These are phyloP conservation scores for Drosophila insularis DNA, from an alignment of 1,140 invertebrate genomes.

Conservation along the genomic window DNA sequence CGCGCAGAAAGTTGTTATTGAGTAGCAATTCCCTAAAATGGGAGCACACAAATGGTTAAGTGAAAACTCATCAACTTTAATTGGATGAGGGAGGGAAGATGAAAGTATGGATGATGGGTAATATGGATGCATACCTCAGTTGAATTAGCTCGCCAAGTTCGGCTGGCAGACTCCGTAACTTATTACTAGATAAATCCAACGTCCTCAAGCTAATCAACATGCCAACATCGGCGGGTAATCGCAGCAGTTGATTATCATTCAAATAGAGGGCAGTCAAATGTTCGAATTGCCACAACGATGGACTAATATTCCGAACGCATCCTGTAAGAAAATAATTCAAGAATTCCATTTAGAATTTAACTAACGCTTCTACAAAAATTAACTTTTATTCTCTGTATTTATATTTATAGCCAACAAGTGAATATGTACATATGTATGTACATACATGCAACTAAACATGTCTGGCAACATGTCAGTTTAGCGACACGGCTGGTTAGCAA, in stretches of 20 bases:
- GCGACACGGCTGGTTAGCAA: not conserved
- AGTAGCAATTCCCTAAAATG: constrained; percentile 93
- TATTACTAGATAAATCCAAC: constrained; percentile 97
- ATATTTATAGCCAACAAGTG: no score
- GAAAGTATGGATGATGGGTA: not conserved
- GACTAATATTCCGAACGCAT: constrained; percentile 95
- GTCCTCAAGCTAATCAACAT: constrained; percentile 91
- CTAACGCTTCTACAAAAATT: no score
- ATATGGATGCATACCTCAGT: constrained; percentile 86
- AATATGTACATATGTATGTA: no score
- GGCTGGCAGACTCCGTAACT: constrained; percentile 95
- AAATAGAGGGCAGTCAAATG: constrained; percentile 96
- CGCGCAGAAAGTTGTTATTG: constrained; percentile 96
- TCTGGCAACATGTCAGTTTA: not conserved
- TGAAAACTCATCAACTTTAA: not conserved
- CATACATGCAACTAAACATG: no score
- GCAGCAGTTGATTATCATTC: constrained; percentile 95
- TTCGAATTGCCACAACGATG: constrained; percentile 93
- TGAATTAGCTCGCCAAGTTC: constrained; percentile 97
- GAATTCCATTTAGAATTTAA: not conserved
- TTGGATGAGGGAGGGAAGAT: not conserved
- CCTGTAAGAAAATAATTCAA: constrained; percentile 86
- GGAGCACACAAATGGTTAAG: not conserved
- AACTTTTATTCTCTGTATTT: no score
- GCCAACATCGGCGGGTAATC: constrained; percentile 94